Base-by-base conservation (phyloP, 2,888 invertebrate genomes). In the Cyrtodaria siliqua region DNA sequence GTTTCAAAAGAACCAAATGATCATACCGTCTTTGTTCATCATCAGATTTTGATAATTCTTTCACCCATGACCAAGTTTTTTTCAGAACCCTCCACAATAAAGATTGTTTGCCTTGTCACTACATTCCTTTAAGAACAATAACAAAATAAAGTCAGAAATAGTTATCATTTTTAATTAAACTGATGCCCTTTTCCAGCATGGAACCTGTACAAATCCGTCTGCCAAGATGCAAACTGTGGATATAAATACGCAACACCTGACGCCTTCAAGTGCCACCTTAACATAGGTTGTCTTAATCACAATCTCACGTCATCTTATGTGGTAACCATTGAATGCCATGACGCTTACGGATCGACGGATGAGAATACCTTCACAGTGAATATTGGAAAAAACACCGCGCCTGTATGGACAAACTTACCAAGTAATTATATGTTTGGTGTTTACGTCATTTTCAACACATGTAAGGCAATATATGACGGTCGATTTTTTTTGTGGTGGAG, bases 351-450 rank as follows among this genome's bases (percentile, higher is more conserved):
- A 3, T 40, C 47, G 9, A 47, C 47, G 3, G 62, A 18, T 16
- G 47, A 53, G 2, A 56, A 44, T 1, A 55, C 44, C 2, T 44
- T 69, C 12, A 62, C 61, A 8, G 24, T 69, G 12, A 69, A 55
- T 9, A 47, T 69, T 0, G 33, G 38, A 2, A 33, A 33, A n/a
- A 69, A 69, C 40, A 33, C 18, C 8, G 38, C 33, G 16, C 69
- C 69, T 16, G 52, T 18, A 24, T 42, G 52, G n/a, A 47, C 56
- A 16, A 69, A 61, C 12, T 23, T 69, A 12, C 14, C 18, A 2
- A 55, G 69, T 69, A 69, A 18, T 50, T 57, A 38, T n/a, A n/a
- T n/a, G n/a, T n/a, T n/a, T n/a, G n/a, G n/a, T n/a, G 33, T 33
- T 12, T 8, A 33, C 12, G 12, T 8, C 33, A 33, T 33, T 33